These are phyloP conservation scores for Chloropsis hardwickii DNA, from an alignment of 2,113 vertebrate species.

Conservation along the genomic window DNA sequence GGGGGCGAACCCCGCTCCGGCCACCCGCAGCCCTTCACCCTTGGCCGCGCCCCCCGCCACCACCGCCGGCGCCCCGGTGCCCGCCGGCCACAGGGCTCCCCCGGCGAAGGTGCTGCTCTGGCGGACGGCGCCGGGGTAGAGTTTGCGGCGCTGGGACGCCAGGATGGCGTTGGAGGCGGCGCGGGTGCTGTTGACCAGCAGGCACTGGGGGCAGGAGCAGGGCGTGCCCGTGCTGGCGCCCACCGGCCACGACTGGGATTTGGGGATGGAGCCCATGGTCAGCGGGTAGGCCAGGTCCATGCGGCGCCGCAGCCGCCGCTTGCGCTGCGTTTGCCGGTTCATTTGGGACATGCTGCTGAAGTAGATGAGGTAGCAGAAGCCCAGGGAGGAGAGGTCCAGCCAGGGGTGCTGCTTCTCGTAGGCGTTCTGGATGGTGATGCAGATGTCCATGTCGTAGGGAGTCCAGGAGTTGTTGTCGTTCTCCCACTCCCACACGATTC, in stretches of 20 bases:
- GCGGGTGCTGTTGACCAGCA: conserved; percentile 92
- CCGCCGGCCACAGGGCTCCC: conserved; percentile 76
- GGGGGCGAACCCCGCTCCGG: conserved; percentile 62
- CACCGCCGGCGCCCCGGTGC: neutral
- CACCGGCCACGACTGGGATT: conserved; percentile 96
- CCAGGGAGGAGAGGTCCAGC: conserved; percentile 94
- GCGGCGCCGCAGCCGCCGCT: conserved; percentile 87
- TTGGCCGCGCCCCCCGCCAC: conserved; percentile 60
- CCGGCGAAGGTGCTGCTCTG: conserved; percentile 91
- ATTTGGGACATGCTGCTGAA: conserved; percentile 97
- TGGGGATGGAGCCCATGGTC: conserved; percentile 94
- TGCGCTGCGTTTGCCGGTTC: conserved; percentile 91
- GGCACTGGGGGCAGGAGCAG: conserved; percentile 92
- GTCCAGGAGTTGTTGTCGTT: conserved; percentile 92
- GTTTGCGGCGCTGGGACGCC: conserved; percentile 89
- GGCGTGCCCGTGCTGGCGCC: conserved; percentile 88
- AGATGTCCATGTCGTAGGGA: conserved; percentile 95
- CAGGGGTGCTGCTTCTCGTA: conserved; percentile 98
- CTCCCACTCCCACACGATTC: conserved; percentile 98
- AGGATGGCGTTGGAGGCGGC: conserved; percentile 95
- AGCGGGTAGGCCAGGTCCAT: conserved; percentile 97
- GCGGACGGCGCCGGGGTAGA: conserved; percentile 72
- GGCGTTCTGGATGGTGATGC: conserved; percentile 96
- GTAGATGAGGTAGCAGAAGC: conserved; percentile 95
- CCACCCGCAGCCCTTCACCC: conserved; percentile 75